Base-by-base conservation (phyloP, 2,888 invertebrate species). In the Anoplius nigerrimus region DNA sequence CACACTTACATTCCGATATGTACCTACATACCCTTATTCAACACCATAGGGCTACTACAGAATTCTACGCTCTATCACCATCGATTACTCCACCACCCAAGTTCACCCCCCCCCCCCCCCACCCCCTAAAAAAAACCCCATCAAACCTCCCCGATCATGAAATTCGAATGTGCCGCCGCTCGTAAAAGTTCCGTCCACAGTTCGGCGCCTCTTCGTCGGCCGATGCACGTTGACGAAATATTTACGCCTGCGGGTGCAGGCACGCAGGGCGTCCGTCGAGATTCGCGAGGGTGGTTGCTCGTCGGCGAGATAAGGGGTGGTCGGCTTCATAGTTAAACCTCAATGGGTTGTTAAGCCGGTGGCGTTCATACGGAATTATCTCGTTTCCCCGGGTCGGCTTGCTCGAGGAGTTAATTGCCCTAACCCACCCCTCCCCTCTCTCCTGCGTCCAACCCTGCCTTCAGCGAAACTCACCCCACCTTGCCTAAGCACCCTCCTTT, bases 361-460 rank as follows among this genome's bases (percentile, higher is more conserved):
- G 64, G 67, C 74, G 71, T 81, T 82, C 71, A 81, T 82, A 72
- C 71, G 71, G 71, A 79, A 82, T 82, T 77, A 81, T 81, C 74
- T 76, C 70, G 74, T 75, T 76, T 71, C 60, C 55, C 64, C 61
- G 68, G 56, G 34, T 51, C 52, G 45, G 27, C 68, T 67, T 67
- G 65, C 57, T 71, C 62, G 64, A 70, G 69, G 69, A 80, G 72
- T 79, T 81, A 81, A 80, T 82, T 80, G 79, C 64, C 59, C 57
- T 58, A 45, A 52, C 65, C 60, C 45, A 43, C 60, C 15, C 55
- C 48, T 15, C 51, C n/a, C 15, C 55, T 20, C 24, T 48, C 13
- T 54, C 58, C 13, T 8, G 16, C 16, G 18, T 43, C 18, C 18
- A 22, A 6, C 13, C 53, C 53, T 53, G 24, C n/a, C 53, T n/a